A percentile compares a stretch with the other conserved stretches of the same genome.
Evolutionary conservation across 2,797 vertebrate genomes (phyloP).

Genomic region (Squalus acanthias): DNA sequence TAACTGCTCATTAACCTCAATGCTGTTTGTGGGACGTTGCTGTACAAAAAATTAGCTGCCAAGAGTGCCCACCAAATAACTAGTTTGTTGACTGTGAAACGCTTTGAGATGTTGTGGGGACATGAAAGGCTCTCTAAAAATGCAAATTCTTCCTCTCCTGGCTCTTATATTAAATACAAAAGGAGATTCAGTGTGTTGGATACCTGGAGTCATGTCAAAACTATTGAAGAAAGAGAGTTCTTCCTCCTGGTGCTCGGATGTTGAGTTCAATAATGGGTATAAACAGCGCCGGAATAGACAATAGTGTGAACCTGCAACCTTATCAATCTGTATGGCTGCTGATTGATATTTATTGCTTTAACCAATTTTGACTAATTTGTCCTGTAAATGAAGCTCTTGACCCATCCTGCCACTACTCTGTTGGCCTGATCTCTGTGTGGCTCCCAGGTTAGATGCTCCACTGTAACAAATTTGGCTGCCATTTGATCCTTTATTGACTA

Average conservation of each 20-base stretch:
- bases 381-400: background rate
- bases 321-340: background rate
- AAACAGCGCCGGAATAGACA: too few species aligned
- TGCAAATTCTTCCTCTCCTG: background rate
- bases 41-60: background rate
- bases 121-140: background rate
- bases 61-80: background rate
- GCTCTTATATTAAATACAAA: background rate
- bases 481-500: background rate
- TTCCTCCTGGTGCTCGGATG: background rate
- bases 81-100: background rate
- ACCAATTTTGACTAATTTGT: background rate
- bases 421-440: background rate
- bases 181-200: background rate
- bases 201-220: background rate
- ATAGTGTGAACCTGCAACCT: background rate
- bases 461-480: background rate
- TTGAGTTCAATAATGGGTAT: background rate
- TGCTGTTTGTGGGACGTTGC: background rate
- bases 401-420: too few species aligned
- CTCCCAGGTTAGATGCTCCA: background rate
- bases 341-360: background rate
- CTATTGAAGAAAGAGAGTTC: background rate
- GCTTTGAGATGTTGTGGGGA: background rate
- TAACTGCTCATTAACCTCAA: background rate